phyloP scores from a whole-genome alignment of 2,113 vertebrate genomes.

The Podiceps cristatus region DNA sequence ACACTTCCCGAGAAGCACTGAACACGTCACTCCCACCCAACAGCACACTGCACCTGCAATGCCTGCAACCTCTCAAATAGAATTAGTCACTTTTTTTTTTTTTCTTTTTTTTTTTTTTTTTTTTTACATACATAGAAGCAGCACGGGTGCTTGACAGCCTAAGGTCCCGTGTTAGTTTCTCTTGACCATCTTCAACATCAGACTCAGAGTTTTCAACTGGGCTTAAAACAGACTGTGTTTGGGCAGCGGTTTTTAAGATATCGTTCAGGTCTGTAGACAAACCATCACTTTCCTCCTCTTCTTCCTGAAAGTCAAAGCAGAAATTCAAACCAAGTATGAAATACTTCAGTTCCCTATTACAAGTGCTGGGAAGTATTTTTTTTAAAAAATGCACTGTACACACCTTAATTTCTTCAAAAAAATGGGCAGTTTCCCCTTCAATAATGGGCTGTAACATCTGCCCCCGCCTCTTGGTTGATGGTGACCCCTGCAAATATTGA shows the following conservation, averaged over 20 bases:
- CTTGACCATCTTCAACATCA: slow-evolving; percentile 86
- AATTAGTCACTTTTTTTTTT: neutral
- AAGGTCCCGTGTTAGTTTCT: slow-evolving; percentile 89
- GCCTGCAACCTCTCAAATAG: neutral
- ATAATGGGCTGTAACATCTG: slow-evolving; percentile 97
- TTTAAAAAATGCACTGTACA: neutral
- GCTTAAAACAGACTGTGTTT: slow-evolving; percentile 70
- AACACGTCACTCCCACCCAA: neutral
- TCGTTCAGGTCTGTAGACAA: slow-evolving; percentile 84
- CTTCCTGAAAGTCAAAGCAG: slow-evolving; percentile 68
- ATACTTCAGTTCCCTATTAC: neutral
- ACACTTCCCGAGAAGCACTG: neutral
- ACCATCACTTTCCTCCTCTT: slow-evolving; percentile 85
- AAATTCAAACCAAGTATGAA: neutral
- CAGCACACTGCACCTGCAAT: neutral
- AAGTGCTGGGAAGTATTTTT: neutral
- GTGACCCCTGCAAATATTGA: slow-evolving; percentile 83
- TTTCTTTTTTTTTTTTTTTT: neutral
- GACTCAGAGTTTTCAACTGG: slow-evolving; percentile 79
- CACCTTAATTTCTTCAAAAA: slow-evolving; percentile 97
- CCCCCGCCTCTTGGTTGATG: slow-evolving; percentile 91
- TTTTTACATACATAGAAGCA: slow-evolving; percentile 87
- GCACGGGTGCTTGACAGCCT: slow-evolving; percentile 92
- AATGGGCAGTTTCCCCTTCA: slow-evolving; percentile 96
- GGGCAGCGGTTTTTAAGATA: slow-evolving; percentile 81